phyloP scores from a whole-genome alignment of 2,797 vertebrate species.

The Pipistrellus nathusii region DNA sequence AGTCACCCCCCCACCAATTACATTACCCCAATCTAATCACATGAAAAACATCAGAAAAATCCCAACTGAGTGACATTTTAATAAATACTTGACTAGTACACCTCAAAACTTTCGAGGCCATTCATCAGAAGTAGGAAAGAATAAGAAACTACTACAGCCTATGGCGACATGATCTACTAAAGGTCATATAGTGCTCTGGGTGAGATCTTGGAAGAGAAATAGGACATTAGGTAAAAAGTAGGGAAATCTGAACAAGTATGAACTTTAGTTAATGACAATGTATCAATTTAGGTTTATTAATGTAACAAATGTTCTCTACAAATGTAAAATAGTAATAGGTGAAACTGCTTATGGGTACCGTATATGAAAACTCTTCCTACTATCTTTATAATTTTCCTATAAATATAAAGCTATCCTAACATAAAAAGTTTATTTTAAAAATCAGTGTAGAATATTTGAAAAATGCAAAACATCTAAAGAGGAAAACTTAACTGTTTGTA shows the following conservation, averaged over 20 bases:
- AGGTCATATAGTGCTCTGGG: neutral
- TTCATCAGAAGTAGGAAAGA: neutral
- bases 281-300: neutral
- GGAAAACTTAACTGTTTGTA: neutral
- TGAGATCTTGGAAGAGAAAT: neutral
- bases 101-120: neutral
- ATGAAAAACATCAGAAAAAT: neutral
- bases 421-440: conserved; percentile 15
- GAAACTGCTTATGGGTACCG: neutral
- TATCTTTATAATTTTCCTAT: neutral
- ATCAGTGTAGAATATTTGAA: neutral
- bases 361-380: neutral
- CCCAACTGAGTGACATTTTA: neutral
- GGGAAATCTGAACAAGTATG: neutral
- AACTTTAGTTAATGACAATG: neutral
- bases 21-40: neutral
- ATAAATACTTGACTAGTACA: neutral
- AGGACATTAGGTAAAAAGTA: neutral
- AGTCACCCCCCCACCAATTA: neutral
- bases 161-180: neutral
- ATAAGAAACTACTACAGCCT: neutral
- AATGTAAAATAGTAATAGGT: neutral
- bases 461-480: neutral
- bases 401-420: conserved; percentile 40
- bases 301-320: neutral